A percentile compares a stretch with the other conserved stretches of the same genome.
These are phyloP conservation scores for Callocephalon fimbriatum DNA, from an alignment of 2,113 vertebrate genomes.

Conservation along the genomic window DNA sequence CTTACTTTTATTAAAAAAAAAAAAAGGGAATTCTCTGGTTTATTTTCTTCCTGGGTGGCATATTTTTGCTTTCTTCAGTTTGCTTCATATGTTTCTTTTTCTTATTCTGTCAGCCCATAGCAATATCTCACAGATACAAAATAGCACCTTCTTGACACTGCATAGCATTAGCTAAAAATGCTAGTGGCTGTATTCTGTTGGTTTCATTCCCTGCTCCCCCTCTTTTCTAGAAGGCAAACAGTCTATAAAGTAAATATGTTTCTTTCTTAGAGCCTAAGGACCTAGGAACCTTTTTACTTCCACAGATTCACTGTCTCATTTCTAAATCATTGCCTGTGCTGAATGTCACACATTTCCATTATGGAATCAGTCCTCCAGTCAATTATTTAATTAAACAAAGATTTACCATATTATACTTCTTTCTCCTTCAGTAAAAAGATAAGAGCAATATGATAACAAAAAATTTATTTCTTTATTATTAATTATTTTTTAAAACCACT, in stretches of 20 bases:
- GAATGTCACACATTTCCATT: constrained; percentile 56
- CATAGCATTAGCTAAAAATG: constrained; percentile 51
- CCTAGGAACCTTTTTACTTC: neutral
- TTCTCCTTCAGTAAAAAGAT: neutral
- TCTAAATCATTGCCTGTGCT: constrained; percentile 47
- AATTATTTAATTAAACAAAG: constrained; percentile 54
- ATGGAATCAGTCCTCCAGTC: constrained; percentile 49
- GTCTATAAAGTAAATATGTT: constrained; percentile 51
- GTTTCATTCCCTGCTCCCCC: constrained; percentile 2
- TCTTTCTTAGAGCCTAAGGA: constrained; percentile 22
- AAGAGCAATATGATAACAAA: constrained; percentile 13
- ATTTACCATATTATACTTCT: neutral
- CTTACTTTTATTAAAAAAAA: neutral
- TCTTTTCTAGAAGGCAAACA: constrained; percentile 55
- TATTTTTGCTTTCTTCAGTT: constrained; percentile 33
- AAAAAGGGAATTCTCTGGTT: neutral
- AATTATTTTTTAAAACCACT: constrained; percentile 55
- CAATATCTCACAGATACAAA: constrained; percentile 50
- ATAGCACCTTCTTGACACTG: constrained; percentile 41
- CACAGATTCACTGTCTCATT: constrained; percentile 10
- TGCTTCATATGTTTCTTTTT: constrained; percentile 26
- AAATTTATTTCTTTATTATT: constrained; percentile 35
- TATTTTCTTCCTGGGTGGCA: neutral
- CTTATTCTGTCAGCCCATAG: constrained; percentile 26
- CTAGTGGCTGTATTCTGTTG: constrained; percentile 30